These are phyloP conservation scores for Pituophis catenifer DNA, from an alignment of 2,113 vertebrate species.

Conservation along the genomic window DNA sequence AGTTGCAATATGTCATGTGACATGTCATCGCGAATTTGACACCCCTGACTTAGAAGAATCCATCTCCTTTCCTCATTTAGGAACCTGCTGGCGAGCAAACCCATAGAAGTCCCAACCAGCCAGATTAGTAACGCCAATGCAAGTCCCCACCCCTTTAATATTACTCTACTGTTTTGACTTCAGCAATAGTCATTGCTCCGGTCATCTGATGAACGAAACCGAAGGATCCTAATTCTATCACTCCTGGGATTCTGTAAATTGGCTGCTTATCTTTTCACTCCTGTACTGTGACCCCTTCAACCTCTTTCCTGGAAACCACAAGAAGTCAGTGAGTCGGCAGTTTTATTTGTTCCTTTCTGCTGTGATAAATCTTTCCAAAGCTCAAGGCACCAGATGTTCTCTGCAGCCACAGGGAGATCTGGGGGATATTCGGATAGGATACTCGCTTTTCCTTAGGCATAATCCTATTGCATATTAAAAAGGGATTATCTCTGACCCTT, in stretches of 20 bases:
- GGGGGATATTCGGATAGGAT: background rate
- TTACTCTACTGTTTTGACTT: background rate
- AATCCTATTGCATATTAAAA: background rate
- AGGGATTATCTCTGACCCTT: constrained; percentile 4
- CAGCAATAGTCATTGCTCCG: background rate
- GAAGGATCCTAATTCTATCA: background rate
- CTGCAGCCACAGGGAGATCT: no score
- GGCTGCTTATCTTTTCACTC: background rate
- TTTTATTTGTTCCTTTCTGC: background rate
- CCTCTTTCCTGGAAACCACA: background rate
- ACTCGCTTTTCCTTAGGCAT: background rate
- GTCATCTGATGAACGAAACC: background rate
- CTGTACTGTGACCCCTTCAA: background rate
- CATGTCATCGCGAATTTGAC: no score
- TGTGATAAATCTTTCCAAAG: no score
- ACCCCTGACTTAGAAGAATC: no score
- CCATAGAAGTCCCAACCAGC: no score
- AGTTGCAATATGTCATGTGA: no score
- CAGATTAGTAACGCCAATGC: no score
- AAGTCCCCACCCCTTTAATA: background rate
- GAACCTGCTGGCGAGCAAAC: no score
- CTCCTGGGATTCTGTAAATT: background rate
- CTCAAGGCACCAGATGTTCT: background rate
- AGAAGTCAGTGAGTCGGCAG: background rate
- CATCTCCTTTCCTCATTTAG: no score